These are phyloP conservation scores for Naso thynnoides DNA, from an alignment of 2,797 vertebrate species.

Conservation along the genomic window DNA sequence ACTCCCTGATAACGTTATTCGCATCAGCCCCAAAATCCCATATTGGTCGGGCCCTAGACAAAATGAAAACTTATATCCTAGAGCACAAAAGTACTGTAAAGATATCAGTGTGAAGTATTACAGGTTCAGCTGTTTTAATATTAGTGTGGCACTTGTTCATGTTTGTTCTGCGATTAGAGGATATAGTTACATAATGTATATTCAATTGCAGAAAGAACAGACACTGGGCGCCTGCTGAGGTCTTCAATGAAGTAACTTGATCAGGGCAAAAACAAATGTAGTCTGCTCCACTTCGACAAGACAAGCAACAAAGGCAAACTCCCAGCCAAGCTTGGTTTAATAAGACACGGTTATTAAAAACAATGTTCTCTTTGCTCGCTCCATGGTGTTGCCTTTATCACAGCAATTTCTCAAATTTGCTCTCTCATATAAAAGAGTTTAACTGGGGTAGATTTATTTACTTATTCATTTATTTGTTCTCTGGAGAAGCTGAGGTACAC, in stretches of 20 bases:
- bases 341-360: constrained; percentile 40
- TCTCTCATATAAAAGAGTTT: constrained; percentile 7
- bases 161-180: neutral
- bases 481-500: constrained; percentile 20
- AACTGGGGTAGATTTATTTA: constrained; percentile 6
- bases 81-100: neutral
- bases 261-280: constrained; percentile 20
- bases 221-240: neutral
- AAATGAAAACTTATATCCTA: neutral
- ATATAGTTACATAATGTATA: neutral
- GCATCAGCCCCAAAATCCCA: no score
- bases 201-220: neutral
- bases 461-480: constrained; percentile 24
- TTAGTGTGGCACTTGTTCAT: neutral
- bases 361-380: constrained; percentile 29
- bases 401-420: constrained; percentile 14
- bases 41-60: neutral
- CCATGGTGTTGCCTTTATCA: constrained; percentile 23
- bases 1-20: no score
- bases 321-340: constrained; percentile 29
- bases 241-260: neutral
- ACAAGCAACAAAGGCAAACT: constrained; percentile 26
- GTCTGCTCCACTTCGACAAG: constrained; percentile 14
- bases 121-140: neutral
- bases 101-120: neutral